Evolutionary conservation across 2,888 invertebrate genomes (phyloP).

Genomic region (Dryomyza anilis): DNA sequence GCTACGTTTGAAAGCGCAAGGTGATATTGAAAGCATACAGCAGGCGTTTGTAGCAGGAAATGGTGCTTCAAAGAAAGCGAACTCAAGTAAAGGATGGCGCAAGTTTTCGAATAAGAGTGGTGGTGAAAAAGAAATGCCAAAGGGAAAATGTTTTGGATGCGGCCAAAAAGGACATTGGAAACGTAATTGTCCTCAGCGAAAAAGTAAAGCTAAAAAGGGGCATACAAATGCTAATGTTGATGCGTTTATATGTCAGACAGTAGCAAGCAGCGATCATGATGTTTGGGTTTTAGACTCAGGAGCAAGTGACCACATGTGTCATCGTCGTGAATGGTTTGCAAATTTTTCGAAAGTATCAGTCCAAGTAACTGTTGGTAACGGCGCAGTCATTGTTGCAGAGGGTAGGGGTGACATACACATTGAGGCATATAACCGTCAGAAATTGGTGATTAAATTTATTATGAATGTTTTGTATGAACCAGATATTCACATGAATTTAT

Average conservation of each 20-base stretch:
- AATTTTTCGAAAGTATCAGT: background rate
- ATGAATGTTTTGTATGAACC: background rate
- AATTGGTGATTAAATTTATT: conserved; percentile 1
- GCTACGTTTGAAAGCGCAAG: conserved; percentile 17
- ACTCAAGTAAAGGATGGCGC: too few relatives aligned
- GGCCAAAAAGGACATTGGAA: conserved; percentile 36
- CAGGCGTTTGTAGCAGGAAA: conserved; percentile 17
- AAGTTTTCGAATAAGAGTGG: too few relatives aligned
- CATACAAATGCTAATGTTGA: conserved; percentile 3
- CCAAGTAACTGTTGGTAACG: background rate
- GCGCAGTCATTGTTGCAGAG: background rate
- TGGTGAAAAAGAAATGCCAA: conserved; percentile 1
- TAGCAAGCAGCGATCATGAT: background rate
- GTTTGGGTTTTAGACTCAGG: conserved; percentile 31
- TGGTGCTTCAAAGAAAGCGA: background rate
- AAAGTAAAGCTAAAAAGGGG: conserved; percentile 6
- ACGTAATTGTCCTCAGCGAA: conserved; percentile 31
- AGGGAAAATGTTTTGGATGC: conserved; percentile 35
- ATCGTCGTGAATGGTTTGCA: background rate
- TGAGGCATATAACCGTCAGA: background rate
- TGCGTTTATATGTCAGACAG: conserved; percentile 10
- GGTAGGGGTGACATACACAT: conserved; percentile 2
- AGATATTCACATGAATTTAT: background rate
- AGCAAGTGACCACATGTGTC: background rate
- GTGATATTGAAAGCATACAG: too few relatives aligned